Conservation (phyloP, 2,888 invertebrate genomes). For the Acronicta leporina region DNA sequence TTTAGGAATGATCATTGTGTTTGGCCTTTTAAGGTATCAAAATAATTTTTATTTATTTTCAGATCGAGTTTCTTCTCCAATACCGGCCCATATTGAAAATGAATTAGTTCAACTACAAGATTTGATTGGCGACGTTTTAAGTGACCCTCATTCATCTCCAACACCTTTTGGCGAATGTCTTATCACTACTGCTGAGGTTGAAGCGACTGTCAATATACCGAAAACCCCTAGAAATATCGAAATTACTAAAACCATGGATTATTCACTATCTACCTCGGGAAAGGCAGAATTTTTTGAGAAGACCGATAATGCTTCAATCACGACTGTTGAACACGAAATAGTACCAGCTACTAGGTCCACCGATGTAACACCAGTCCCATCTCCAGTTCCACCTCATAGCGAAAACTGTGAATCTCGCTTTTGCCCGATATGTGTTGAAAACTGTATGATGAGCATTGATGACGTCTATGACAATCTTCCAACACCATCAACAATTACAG, state of each 20-base stretch:
- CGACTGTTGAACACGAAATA: no score
- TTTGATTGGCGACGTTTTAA: constrained; percentile 18
- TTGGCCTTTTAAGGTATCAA: constrained; percentile 14
- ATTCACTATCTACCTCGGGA: no score
- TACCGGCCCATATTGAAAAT: no score
- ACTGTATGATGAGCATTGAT: constrained; percentile 18
- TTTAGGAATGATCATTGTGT: constrained; percentile 11
- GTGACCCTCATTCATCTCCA: constrained; percentile 16
- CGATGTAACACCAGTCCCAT: no score
- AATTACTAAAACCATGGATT: no score
- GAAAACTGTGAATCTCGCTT: constrained; percentile 20
- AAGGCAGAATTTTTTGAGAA: no score
- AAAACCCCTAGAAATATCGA: no score
- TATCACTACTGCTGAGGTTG: constrained; percentile 21
- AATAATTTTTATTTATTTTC: constrained; percentile 20
- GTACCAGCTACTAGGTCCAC: no score
- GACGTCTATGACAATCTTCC: constrained; percentile 23
- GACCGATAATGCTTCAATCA: no score
- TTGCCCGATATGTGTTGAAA: constrained; percentile 21
- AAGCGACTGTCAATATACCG: no score
- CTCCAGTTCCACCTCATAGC: constrained; percentile 20
- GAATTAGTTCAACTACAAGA: no score
- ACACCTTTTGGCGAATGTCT: constrained; percentile 14
- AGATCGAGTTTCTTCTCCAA: no score
- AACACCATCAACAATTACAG: constrained; percentile 19